These are phyloP conservation scores for Nestor notabilis DNA, from an alignment of 2,113 vertebrate genomes.

Conservation along the genomic window DNA sequence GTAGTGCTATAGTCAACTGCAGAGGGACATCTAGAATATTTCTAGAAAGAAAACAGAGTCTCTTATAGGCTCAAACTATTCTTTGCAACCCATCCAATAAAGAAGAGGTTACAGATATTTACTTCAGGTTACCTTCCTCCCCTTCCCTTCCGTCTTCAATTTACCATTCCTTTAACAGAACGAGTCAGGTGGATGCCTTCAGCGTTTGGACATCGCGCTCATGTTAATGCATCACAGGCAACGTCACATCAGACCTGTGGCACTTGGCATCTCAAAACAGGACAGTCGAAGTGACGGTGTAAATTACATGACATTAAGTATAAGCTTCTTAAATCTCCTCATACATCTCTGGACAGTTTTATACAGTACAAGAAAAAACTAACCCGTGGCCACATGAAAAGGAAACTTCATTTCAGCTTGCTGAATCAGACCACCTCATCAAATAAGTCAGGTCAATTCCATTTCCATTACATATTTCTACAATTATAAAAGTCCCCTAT, in stretches of 20 bases:
- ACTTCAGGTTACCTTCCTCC: neutral
- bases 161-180: neutral
- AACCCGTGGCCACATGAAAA: neutral
- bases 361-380: neutral
- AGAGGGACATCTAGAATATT: neutral
- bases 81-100: neutral
- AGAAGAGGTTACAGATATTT: neutral
- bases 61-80: neutral
- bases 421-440: neutral
- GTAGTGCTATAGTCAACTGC: rapidly evolving
- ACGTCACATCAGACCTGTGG: neutral
- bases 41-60: neutral
- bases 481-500: neutral
- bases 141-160: neutral
- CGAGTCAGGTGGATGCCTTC: neutral
- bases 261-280: neutral
- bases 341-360: neutral
- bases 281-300: rapidly evolving
- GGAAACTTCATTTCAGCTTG: neutral
- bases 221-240: neutral
- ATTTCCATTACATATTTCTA: neutral
- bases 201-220: rapidly evolving
- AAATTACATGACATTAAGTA: neutral
- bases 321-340: neutral
- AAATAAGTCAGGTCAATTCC: neutral